phyloP scores from a whole-genome alignment of 2,888 invertebrate genomes.

The Drosophila prostipennis region DNA sequence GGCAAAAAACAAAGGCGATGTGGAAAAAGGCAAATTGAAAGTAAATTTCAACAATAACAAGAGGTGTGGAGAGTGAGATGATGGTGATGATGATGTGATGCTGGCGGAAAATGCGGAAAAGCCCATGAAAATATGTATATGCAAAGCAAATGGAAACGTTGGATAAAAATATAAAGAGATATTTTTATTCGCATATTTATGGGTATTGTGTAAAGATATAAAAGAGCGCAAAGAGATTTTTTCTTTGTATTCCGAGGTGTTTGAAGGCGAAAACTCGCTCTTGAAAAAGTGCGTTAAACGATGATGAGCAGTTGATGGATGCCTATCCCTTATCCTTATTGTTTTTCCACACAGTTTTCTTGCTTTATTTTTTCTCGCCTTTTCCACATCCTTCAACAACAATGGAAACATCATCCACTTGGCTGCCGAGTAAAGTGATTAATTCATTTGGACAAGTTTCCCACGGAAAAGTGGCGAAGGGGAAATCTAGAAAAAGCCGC shows the following conservation, averaged over 20 bases:
- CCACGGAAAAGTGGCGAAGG: conserved; percentile 42
- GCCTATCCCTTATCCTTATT: conserved; percentile 28
- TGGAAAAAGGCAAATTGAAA: conserved; percentile 64
- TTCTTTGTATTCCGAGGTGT: conserved; percentile 36
- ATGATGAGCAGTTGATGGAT: conserved; percentile 72
- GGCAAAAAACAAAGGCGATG: conserved; percentile 55
- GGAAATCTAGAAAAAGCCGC: conserved; percentile 27
- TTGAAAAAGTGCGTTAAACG: conserved; percentile 41
- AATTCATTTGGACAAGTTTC: conserved; percentile 79
- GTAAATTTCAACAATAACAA: conserved; percentile 56
- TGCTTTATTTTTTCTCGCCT: conserved; percentile 3
- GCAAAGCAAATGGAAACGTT: conserved; percentile 9
- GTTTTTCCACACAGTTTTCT: background rate
- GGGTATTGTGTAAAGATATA: conserved; percentile 51
- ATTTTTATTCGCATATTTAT: conserved; percentile 45
- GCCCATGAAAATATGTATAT: conserved; percentile 7
- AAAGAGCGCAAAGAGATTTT: conserved; percentile 27
- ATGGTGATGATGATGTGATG: background rate
- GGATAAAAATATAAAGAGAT: conserved; percentile 28
- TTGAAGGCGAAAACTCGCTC: conserved; percentile 35
- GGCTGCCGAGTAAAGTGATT: conserved; percentile 71
- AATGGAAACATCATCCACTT: conserved; percentile 67
- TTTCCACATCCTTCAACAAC: conserved; percentile 31
- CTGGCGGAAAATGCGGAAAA: conserved; percentile 19
- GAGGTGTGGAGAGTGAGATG: background rate